Evolutionary conservation across 2,113 vertebrate genomes (phyloP).

Genomic region (Chaetura pelagica): DNA sequence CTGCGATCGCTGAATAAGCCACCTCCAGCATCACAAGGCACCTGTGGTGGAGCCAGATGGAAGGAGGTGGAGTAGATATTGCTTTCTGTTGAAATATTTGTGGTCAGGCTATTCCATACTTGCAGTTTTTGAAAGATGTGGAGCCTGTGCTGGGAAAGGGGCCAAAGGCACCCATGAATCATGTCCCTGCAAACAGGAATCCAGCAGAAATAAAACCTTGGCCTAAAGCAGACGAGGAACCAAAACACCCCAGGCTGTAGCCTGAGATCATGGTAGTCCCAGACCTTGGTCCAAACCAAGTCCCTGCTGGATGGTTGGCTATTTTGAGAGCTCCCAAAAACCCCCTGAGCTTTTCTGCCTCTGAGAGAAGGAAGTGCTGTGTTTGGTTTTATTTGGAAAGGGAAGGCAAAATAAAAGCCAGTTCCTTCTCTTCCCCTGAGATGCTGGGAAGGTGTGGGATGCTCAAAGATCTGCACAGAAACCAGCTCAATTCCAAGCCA

Average conservation of each 20-base stretch:
- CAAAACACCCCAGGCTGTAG: accelerated
- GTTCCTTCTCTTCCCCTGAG: neutral
- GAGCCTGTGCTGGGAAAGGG: neutral
- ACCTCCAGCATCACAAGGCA: accelerated
- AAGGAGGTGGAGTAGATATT: neutral
- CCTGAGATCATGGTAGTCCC: accelerated
- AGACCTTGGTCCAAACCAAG: neutral
- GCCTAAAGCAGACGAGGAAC: neutral
- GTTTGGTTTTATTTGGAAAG: neutral
- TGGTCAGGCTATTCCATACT: neutral
- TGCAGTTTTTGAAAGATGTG: accelerated
- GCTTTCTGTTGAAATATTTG: neutral
- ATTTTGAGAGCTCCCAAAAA: neutral
- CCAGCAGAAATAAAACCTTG: neutral
- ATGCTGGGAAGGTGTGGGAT: neutral
- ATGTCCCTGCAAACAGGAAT: neutral
- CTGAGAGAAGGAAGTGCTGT: neutral
- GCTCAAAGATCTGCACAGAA: neutral
- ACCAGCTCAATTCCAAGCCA: neutral
- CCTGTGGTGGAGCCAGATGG: neutral
- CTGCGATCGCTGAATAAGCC: neutral
- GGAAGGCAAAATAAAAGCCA: neutral
- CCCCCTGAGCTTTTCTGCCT: neutral
- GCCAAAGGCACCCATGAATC: neutral
- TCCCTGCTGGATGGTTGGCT: neutral